Evolutionary conservation across 64 coral and sea anemone species (phyloP).

Genomic region (Orbicella faveolata): DNA sequence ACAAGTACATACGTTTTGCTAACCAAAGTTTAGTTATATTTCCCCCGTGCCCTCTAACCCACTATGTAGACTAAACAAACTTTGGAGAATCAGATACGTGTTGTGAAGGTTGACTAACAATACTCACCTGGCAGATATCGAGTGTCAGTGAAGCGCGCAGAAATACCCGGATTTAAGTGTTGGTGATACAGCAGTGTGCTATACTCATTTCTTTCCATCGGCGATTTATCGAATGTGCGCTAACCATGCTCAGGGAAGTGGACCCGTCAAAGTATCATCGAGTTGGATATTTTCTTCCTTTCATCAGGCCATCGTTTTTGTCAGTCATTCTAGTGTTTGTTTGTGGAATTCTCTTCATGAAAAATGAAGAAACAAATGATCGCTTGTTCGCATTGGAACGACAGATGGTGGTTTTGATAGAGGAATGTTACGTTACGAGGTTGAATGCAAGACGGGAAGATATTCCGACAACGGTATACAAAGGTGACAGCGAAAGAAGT

Average conservation of each 20-base stretch:
- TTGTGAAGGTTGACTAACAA: too few relatives aligned
- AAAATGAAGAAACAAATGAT: conserved; percentile 12
- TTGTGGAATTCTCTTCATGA: conserved; percentile 18
- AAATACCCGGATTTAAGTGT: too few relatives aligned
- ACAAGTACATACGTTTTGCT: too few relatives aligned
- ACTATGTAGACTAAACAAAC: too few relatives aligned
- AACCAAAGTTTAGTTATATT: too few relatives aligned
- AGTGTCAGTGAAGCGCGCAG: too few relatives aligned
- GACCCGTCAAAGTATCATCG: neutral
- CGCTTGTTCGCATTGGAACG: neutral
- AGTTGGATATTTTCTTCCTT: neutral
- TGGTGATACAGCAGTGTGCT: too few relatives aligned
- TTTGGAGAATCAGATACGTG: too few relatives aligned
- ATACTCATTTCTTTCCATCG: too few relatives aligned
- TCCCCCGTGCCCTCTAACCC: too few relatives aligned
- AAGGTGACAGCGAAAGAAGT: neutral
- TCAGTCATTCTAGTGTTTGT: neutral
- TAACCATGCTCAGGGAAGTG: neutral
- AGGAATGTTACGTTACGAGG: neutral
- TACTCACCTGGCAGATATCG: too few relatives aligned
- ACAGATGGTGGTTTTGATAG: neutral
- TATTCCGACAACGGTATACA: neutral
- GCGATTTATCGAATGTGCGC: too few relatives aligned
- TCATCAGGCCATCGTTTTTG: neutral
- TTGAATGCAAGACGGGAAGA: neutral